Conservation (phyloP, 2,113 vertebrate species). For the Cheilinus undulatus region DNA sequence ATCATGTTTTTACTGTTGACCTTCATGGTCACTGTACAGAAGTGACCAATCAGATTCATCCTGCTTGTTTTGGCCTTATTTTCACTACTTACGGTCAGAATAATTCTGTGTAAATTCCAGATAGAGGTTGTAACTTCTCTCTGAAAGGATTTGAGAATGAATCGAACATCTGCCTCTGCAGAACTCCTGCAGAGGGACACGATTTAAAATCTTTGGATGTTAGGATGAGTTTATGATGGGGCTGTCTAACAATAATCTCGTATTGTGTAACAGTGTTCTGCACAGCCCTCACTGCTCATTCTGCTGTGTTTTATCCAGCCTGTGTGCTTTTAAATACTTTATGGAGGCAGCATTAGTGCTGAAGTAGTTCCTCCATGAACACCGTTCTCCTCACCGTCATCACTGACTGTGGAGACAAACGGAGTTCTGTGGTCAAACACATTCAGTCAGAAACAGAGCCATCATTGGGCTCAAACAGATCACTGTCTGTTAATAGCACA, state of each 20-base stretch:
- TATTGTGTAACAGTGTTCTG: neutral
- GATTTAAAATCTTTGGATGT: slow-evolving; percentile 8
- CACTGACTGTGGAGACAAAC: slow-evolving; percentile 9
- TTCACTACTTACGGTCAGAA: neutral
- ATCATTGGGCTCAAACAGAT: slow-evolving; percentile 11
- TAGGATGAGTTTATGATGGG: neutral
- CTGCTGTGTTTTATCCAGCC: slow-evolving; percentile 17
- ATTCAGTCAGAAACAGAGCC: slow-evolving; percentile 26
- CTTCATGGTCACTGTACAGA: too few species aligned
- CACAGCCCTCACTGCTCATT: slow-evolving; percentile 1
- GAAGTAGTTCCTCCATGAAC: slow-evolving; percentile 14
- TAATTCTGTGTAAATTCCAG: slow-evolving; percentile 22
- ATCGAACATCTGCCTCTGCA: slow-evolving; percentile 8
- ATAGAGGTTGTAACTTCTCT: slow-evolving; percentile 38
- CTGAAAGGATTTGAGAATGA: slow-evolving; percentile 43
- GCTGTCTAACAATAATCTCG: neutral
- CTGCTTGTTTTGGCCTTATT: slow-evolving; percentile 25
- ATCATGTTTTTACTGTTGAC: too few species aligned
- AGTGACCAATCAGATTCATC: slow-evolving; percentile 11
- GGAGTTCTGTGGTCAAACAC: slow-evolving; percentile 25
- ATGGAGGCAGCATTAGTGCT: slow-evolving; percentile 35
- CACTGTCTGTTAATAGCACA: slow-evolving; percentile 18
- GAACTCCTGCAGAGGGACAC: neutral
- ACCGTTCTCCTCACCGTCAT: neutral
- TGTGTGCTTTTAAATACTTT: slow-evolving; percentile 56